Evolutionary conservation across 2,797 vertebrate genomes (phyloP).

Genomic region (Tenualosa thibaudeaui): DNA sequence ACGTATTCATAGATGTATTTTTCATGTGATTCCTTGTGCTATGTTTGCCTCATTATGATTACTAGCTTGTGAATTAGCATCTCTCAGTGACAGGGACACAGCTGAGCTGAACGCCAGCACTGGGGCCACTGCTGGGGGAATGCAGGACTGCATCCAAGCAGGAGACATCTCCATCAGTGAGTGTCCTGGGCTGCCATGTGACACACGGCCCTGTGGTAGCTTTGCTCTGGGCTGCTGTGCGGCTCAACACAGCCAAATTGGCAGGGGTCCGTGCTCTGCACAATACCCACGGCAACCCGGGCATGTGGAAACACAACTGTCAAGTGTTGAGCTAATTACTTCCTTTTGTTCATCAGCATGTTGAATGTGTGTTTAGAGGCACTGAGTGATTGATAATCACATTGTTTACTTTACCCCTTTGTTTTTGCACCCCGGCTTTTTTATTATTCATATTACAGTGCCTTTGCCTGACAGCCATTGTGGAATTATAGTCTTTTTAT

Average conservation of each 20-base stretch:
- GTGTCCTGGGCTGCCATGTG: background rate
- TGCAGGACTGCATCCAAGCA: slow-evolving; percentile 12
- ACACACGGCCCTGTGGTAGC: background rate
- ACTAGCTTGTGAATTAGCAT: slow-evolving; percentile 5
- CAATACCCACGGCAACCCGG: slow-evolving; percentile 67
- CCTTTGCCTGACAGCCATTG: slow-evolving; percentile 69
- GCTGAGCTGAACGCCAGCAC: background rate
- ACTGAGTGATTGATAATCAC: slow-evolving; percentile 68
- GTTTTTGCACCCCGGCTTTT: slow-evolving; percentile 60
- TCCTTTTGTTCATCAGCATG: slow-evolving; percentile 66
- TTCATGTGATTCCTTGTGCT: background rate
- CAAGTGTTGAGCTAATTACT: slow-evolving; percentile 68
- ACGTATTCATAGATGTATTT: background rate
- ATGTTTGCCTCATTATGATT: background rate
- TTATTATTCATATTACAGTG: slow-evolving; percentile 75
- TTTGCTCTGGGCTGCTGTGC: slow-evolving; percentile 48
- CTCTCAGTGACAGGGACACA: background rate
- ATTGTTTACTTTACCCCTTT: slow-evolving; percentile 69
- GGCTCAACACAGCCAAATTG: slow-evolving; percentile 58
- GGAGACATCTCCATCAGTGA: slow-evolving; percentile 19
- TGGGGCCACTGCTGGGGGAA: background rate
- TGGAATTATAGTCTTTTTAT: slow-evolving; percentile 70
- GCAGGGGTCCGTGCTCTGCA: slow-evolving; percentile 62
- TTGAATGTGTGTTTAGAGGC: slow-evolving; percentile 54
- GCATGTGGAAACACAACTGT: slow-evolving; percentile 65